Base-by-base conservation (phyloP, 1,140 invertebrate species). In the Calliphora vicina region DNA sequence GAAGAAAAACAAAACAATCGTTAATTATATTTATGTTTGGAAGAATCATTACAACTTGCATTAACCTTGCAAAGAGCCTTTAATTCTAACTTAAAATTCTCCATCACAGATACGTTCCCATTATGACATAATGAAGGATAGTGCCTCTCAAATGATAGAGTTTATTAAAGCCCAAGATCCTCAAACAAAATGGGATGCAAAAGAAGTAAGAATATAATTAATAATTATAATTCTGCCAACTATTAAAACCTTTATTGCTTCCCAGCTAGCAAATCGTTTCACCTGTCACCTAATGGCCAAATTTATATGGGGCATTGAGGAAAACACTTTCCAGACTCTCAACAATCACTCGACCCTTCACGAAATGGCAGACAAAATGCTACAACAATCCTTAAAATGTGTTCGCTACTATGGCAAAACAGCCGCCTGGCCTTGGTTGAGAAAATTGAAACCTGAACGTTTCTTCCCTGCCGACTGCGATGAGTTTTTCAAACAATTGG, bases 231-330 rank as follows among this genome's bases (percentile, higher is more conserved):
- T 17, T 23, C 42, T 1, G 1, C 4, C 17, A 45, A 80, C 8
- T 1, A 23, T 8, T 25, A 80, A 45, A 50, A 35, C 20, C 42
- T 29, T 15, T 8, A 29, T 3, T 57, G 23, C 20, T 15, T 83
- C 43, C 13, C 4, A 85, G 84, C 1, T 85, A 1, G 42, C 83
- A 43, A 81, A 82, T 26, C 82, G 84, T 35, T 85, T 81, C 67
- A 85, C 84, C 0, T 42, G 71, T 0, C 42, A 82, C 10, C 35
- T 84, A 20, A 81, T 84, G 50, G 17, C 80, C 8, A 76, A 83
- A 15, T 84, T 83, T 20, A 83, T 84, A 23, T 84, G 84, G 84
- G 82, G 80, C 20, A 82, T 83, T 5, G 82, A 84, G 13, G 84
- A 26, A 13, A 81, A 81, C 27, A 57, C 80, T 5, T 50, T 67